These are phyloP conservation scores for Diogma glabrata DNA, from an alignment of 2,888 invertebrate genomes.

Conservation along the genomic window DNA sequence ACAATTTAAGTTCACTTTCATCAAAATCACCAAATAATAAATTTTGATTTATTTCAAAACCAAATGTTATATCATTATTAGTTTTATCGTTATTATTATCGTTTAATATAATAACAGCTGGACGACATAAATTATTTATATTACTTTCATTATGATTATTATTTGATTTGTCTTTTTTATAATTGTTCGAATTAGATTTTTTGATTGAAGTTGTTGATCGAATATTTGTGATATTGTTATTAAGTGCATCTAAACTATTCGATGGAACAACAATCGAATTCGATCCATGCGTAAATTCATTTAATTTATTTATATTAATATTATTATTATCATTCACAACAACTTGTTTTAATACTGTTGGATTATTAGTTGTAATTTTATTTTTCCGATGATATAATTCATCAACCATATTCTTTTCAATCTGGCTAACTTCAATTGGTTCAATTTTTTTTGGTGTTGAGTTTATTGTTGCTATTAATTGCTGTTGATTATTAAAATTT, in stretches of 20 bases:
- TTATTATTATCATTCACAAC: constrained; percentile 10
- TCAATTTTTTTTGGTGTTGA: constrained; percentile 8
- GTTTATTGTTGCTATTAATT: neutral
- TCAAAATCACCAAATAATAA: constrained; percentile 32
- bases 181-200: neutral
- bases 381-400: constrained; percentile 11
- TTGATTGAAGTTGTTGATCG: constrained; percentile 13
- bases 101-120: constrained; percentile 63
- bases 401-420: constrained; percentile 5
- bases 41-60: constrained; percentile 43
- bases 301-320: constrained; percentile 12
- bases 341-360: constrained; percentile 9
- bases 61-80: constrained; percentile 63
- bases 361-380: constrained; percentile 10
- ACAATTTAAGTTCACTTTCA: constrained; percentile 16
- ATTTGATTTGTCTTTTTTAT: constrained; percentile 11
- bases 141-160: constrained; percentile 1
- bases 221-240: neutral
- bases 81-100: constrained; percentile 39
- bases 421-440: constrained; percentile 3
- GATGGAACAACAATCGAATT: too few relatives aligned
- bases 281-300: constrained; percentile 11
- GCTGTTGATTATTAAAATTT: neutral
- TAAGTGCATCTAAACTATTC: too few relatives aligned
- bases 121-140: constrained; percentile 35